These are phyloP conservation scores for Sciurus niger DNA, from an alignment of 2,113 vertebrate genomes.

Conservation along the genomic window DNA sequence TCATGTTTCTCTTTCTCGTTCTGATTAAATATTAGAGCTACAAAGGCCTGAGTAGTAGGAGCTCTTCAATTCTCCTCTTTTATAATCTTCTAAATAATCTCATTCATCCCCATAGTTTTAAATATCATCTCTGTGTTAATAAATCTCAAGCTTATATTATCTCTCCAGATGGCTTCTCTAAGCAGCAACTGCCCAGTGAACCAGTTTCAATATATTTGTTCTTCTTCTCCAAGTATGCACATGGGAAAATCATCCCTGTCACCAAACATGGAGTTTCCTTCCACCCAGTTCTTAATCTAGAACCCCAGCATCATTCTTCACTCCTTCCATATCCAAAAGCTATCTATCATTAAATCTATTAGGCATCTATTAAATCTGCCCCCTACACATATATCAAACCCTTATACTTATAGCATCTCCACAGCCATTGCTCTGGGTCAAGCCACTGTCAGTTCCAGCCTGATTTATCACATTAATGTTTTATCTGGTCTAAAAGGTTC, in stretches of 20 bases:
- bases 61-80: not conserved
- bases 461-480: constrained; percentile 6
- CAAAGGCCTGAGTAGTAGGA: not conserved
- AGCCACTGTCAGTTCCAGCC: not conserved
- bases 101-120: not conserved
- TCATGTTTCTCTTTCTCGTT: not conserved
- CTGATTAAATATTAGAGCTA: not conserved
- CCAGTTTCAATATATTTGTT: not conserved
- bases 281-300: not conserved
- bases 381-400: not conserved
- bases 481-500: constrained; percentile 13
- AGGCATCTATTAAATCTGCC: not conserved
- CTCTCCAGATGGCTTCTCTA: not conserved
- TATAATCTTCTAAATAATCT: not conserved
- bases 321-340: not conserved
- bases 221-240: not conserved
- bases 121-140: not conserved
- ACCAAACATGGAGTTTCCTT: not conserved
- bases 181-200: not conserved
- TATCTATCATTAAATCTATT: not conserved
- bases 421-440: not conserved
- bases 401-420: not conserved
- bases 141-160: not conserved
- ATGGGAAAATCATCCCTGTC: not conserved
- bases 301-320: not conserved